These are phyloP conservation scores for Otocyon megalotis DNA, from an alignment of 2,113 vertebrate species.

Conservation along the genomic window DNA sequence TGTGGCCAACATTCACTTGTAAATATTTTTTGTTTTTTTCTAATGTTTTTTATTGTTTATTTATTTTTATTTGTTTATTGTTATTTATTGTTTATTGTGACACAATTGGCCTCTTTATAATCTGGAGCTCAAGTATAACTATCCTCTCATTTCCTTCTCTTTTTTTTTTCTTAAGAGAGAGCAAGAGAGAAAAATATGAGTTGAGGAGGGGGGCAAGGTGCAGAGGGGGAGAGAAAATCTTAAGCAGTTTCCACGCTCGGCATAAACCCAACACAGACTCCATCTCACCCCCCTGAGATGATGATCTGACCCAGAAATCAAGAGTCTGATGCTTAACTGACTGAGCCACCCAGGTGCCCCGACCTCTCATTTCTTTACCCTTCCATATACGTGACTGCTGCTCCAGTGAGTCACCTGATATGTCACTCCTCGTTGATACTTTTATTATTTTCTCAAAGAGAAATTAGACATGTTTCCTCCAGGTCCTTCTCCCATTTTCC, in stretches of 20 bases:
- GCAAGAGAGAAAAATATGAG: neutral
- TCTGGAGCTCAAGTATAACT: neutral
- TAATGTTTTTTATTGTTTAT: too few relatives aligned
- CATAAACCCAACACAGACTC: neutral
- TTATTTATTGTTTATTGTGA: neutral
- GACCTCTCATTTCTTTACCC: neutral
- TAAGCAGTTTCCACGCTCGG: neutral
- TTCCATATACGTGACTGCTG: neutral
- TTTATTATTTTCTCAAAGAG: neutral
- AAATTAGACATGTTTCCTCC: neutral
- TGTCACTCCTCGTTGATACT: neutral
- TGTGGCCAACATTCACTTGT: neutral
- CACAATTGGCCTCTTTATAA: neutral
- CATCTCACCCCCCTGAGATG: neutral
- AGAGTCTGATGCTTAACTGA: neutral
- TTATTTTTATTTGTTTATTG: too few relatives aligned
- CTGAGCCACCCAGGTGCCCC: neutral
- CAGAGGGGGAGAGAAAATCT: neutral
- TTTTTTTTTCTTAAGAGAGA: neutral
- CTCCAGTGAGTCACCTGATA: neutral
- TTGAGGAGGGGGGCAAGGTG: neutral
- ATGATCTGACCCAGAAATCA: neutral
- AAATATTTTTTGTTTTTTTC: neutral
- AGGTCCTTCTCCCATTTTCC: neutral
- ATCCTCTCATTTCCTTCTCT: neutral